These are phyloP conservation scores for Columbina picui DNA, from an alignment of 2,113 vertebrate species.

Conservation along the genomic window DNA sequence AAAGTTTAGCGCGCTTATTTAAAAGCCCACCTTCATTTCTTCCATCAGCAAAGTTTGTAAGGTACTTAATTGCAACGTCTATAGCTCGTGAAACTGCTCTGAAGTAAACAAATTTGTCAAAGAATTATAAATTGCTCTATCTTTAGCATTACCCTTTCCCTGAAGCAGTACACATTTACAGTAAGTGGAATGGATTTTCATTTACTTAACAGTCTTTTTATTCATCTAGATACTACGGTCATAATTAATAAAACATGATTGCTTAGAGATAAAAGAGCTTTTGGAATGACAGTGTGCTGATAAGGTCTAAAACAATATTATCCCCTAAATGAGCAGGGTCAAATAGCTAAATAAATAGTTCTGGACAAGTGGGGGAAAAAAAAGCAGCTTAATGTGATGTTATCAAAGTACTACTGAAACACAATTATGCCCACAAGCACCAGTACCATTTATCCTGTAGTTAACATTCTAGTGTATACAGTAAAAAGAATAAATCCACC, in stretches of 20 bases:
- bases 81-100: background rate
- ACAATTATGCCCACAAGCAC: background rate
- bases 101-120: background rate
- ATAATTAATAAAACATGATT: slow-evolving; percentile 32
- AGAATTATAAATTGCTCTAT: background rate
- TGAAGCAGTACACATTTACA: background rate
- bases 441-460: background rate
- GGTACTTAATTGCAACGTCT: background rate
- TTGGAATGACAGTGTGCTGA: background rate
- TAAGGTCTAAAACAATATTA: background rate
- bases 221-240: background rate
- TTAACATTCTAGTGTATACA: background rate
- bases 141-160: background rate
- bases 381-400: background rate
- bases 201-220: background rate
- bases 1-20: background rate
- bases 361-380: background rate
- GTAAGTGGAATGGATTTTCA: background rate
- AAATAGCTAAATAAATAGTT: background rate
- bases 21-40: background rate
- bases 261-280: background rate
- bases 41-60: slow-evolving; percentile 11
- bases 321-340: background rate
- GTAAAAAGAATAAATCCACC: slow-evolving; percentile 73
- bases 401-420: background rate